Conservation (phyloP, 2,113 vertebrate genomes). For the Loxodonta africana region DNA sequence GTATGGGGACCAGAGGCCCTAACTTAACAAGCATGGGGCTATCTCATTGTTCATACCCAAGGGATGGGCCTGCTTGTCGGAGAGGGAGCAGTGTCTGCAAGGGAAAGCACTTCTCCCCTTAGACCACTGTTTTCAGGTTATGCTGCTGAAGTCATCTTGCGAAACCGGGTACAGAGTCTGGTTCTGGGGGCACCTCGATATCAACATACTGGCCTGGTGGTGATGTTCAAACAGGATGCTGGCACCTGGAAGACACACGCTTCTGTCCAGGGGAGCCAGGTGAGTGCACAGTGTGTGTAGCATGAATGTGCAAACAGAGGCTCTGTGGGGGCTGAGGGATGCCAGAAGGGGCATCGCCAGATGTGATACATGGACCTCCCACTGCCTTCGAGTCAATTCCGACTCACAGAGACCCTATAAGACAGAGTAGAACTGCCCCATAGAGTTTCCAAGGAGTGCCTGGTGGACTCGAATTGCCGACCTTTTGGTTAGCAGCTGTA, state of each 20-base stretch:
- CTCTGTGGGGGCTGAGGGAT: neutral
- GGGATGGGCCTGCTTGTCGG: neutral
- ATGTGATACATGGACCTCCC: neutral
- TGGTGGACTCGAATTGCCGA: too few relatives aligned
- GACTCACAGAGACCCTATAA: too few relatives aligned
- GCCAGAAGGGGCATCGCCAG: neutral
- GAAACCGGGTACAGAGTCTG: slow-evolving; percentile 47
- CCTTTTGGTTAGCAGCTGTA: too few relatives aligned
- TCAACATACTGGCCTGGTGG: slow-evolving; percentile 84
- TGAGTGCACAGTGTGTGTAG: slow-evolving; percentile 42
- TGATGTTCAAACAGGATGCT: slow-evolving; percentile 78
- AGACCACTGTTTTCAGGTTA: slow-evolving; percentile 74
- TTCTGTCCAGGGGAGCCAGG: slow-evolving; percentile 72
- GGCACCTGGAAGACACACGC: slow-evolving; percentile 44
- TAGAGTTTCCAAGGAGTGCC: too few relatives aligned
- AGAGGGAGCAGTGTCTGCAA: neutral
- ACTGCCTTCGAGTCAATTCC: too few relatives aligned
- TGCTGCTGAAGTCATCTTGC: slow-evolving; percentile 45
- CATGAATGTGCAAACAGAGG: neutral
- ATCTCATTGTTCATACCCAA: neutral
- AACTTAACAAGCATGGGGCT: neutral
- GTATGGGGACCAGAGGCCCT: neutral
- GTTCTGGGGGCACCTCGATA: slow-evolving; percentile 87
- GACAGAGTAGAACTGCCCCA: too few relatives aligned
- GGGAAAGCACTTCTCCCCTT: neutral